Evolutionary conservation across 1,140 invertebrate genomes (phyloP), one percentile per base, ranked within the genome.

Genomic region (Drosophila ironensis): DNA sequence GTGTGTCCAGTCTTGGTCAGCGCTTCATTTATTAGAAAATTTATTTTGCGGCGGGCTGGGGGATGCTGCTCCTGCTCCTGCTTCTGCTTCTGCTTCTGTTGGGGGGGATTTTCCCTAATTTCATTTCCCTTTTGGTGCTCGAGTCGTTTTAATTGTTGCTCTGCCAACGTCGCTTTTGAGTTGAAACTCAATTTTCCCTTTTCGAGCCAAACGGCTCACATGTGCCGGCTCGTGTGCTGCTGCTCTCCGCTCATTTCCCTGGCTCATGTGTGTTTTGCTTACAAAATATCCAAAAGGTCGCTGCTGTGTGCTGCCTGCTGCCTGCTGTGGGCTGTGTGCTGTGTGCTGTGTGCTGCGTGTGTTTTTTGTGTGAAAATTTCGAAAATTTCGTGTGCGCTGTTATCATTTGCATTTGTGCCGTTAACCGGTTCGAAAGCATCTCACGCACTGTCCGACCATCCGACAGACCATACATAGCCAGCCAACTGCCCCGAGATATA

Each of bases 321-420:
- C n/a, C n/a, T n/a, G n/a, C n/a, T n/a, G n/a, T n/a, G n/a, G n/a
- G n/a, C n/a, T n/a, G n/a, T n/a, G n/a, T n/a, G n/a, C n/a, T n/a
- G n/a, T n/a, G n/a, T n/a, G n/a, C n/a, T n/a, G n/a, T n/a, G n/a
- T n/a, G n/a, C n/a, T n/a, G n/a, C n/a, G n/a, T 37, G 33, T 2
- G 77, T 81, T 81, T 86, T 86, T 86, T 78, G 74, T 86, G 70
- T 75, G 74, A 86, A 87, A 88, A 87, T 88, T 88, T 88, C 80
- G 75, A 87, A 87, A 88, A 84, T 88, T 33, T 61, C 59, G 56
- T 66, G 67, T 57, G 66, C 63, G 72, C 59, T 80, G 80, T 88
- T 81, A 88, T 76, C 81, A 88, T 88, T 87, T 88, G 73, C 78
- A 88, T 76, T 88, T 88, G 80, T 87, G 76, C 76, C 69, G 86